Percentiles rank a stretch among this genome's conserved stretches.
phyloP scores from a whole-genome alignment of 2,113 vertebrate genomes.

The Numida meleagris region DNA sequence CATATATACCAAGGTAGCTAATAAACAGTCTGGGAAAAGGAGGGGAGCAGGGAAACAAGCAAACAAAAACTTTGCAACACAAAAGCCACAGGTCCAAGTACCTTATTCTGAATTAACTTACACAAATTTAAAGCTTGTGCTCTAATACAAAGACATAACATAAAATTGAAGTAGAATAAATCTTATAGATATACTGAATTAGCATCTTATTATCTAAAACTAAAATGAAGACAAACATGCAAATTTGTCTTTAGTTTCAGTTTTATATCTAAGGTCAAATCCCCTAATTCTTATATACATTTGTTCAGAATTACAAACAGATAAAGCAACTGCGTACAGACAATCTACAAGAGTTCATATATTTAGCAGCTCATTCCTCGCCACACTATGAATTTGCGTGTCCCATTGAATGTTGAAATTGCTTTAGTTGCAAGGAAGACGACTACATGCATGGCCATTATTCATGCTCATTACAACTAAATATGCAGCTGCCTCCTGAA shows the following conservation, averaged over 20 bases:
- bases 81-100: background rate
- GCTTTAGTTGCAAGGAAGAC: conserved; percentile 37
- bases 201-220: background rate
- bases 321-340: background rate
- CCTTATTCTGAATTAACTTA: background rate
- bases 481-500: background rate
- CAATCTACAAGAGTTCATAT: background rate
- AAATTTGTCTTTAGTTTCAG: background rate
- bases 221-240: conserved; percentile 1
- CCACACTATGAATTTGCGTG: background rate
- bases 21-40: background rate
- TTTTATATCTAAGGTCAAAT: conserved; percentile 1
- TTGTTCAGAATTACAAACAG: conserved; percentile 19
- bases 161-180: background rate
- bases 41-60: background rate
- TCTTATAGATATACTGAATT: background rate
- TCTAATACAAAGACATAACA: background rate
- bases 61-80: background rate
- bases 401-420: conserved; percentile 46
- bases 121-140: background rate
- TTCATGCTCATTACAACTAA: background rate
- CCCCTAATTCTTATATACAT: background rate
- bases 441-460: conserved; percentile 14
- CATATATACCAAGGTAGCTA: background rate
- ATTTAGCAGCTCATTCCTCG: conserved; percentile 23